Evolutionary conservation across 1,140 invertebrate genomes (phyloP), one percentile per base, ranked within the genome.

Genomic region (Homalodisca vitripennis): DNA sequence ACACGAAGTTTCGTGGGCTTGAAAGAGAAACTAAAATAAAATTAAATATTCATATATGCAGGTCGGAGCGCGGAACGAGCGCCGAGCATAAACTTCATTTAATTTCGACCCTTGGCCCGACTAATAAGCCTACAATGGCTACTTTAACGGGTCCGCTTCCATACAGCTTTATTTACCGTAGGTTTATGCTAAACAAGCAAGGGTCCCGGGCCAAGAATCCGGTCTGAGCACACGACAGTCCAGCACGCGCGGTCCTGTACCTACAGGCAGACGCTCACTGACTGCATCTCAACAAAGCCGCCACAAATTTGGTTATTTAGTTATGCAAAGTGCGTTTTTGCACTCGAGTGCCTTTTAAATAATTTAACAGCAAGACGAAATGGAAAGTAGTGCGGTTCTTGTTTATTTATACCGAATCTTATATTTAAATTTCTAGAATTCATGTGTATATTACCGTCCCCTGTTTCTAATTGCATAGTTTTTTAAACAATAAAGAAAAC

Each of bases 1-100:
- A n/a, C 34, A 6, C 6, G 34, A 41, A 17, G 34, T 41, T 41
- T 17, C 6, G 34, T 6, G 34, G 10, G 55, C 26, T 1, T 60
- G 55, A 60, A 60, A 27, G 55, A 60, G 55, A 60, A 60, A 60
- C 55, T 60, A 60, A 60, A 60, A 60, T 60, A 60, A 60, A 60
- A 60, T 60, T 60, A 60, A 13, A 60, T 60, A 60, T 60, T 60
- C 55, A 60, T 60, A 26, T 60, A 60, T 60, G 55, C 55, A n/a
- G 55, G 48, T 22, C n/a, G 17, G 34, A 6, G 48, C 12, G 55
- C 55, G 55, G 24, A 60, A 60, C 55, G 55, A 29, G 3, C 55
- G n/a, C 55, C 27, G 26, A 60, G 55, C 55, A 60, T 60, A 60
- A 60, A 60, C 24, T 60, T 60, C 24, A 30, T 13, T 60, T 60